Evolutionary conservation across 2,113 vertebrate species (phyloP).

Genomic region (Opisthocomus hoazin): DNA sequence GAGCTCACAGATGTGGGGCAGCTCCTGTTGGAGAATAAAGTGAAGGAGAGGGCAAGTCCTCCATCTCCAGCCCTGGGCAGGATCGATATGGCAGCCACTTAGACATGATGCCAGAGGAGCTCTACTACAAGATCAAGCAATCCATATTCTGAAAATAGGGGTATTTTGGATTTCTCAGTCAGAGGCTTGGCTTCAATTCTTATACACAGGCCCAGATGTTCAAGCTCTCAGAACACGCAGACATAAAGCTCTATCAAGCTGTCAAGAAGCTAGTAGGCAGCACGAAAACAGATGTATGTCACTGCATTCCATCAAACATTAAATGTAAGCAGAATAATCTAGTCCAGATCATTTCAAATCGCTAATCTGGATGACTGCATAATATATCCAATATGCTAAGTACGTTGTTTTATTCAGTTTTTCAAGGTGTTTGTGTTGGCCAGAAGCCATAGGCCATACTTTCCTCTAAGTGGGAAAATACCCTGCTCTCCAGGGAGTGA

Average conservation of each 20-base stretch:
- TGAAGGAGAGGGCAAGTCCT: background rate
- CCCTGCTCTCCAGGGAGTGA: background rate
- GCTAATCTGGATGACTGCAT: background rate
- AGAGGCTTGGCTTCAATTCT: constrained; percentile 11
- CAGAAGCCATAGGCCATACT: background rate
- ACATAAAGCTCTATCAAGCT: constrained; percentile 49
- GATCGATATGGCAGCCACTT: background rate
- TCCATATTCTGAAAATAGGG: background rate
- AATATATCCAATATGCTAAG: constrained; percentile 28
- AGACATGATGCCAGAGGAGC: background rate
- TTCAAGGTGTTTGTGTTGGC: background rate
- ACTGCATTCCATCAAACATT: constrained; percentile 40
- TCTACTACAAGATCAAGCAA: background rate
- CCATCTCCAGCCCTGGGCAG: background rate
- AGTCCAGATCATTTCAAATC: constrained; percentile 35
- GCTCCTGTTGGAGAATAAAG: background rate
- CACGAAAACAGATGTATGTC: constrained; percentile 52
- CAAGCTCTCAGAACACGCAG: constrained; percentile 14
- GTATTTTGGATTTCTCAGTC: background rate
- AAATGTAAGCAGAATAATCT: constrained; percentile 51
- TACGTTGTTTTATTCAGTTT: background rate
- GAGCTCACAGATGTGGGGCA: constrained; percentile 1
- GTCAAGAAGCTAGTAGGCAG: constrained; percentile 55
- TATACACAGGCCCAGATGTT: constrained; percentile 45
- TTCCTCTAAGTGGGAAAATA: background rate